Conservation (phyloP, 2,797 vertebrate genomes). For the Hafferia zeledoni region DNA sequence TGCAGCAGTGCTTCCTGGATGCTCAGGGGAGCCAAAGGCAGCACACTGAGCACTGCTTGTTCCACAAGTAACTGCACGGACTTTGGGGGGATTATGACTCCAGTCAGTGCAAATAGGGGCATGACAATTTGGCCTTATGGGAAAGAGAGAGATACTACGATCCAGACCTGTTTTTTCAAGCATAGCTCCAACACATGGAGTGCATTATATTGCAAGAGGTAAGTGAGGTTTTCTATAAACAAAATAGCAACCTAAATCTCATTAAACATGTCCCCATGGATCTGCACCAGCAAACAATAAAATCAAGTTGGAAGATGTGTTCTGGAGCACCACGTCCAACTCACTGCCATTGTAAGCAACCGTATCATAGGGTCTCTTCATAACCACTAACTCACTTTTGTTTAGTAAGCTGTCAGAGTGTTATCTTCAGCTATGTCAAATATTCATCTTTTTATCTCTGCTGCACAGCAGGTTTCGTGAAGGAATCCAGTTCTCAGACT, state of each 20-base stretch:
- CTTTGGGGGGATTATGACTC: not conserved
- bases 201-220: not conserved
- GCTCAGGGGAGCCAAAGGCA: not conserved
- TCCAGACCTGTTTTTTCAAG: not conserved
- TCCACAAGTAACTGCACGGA: not conserved
- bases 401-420: not conserved
- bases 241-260: not conserved
- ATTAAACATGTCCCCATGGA: not conserved
- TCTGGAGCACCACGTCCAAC: not conserved
- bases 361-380: not conserved
- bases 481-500: constrained; percentile 15
- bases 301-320: not conserved
- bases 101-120: not conserved
- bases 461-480: not conserved
- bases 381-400: not conserved
- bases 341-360: not conserved
- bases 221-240: not conserved
- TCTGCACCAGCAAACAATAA: not conserved
- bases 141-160: not conserved
- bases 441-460: constrained; percentile 28
- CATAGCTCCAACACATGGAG: not conserved
- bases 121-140: not conserved
- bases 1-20: fast-evolving
- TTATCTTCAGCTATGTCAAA: constrained; percentile 19
- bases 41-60: not conserved